phyloP scores from a whole-genome alignment of 1,140 invertebrate species.

The Drosophila pallidifrons region DNA sequence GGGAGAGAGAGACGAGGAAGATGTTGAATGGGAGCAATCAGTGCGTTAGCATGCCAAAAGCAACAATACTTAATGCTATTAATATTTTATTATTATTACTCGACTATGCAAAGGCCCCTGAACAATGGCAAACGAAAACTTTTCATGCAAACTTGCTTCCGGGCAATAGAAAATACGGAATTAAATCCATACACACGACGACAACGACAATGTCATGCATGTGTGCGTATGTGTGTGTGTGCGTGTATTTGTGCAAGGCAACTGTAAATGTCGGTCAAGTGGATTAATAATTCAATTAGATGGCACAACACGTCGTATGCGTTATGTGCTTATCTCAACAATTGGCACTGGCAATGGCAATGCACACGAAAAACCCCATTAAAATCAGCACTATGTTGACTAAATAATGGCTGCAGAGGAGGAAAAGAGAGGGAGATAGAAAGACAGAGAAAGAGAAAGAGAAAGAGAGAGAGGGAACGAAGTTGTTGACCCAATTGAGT shows the following conservation, averaged over 20 bases:
- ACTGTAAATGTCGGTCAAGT: slow-evolving; percentile 53
- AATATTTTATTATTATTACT: slow-evolving; percentile 79
- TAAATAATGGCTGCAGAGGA: background rate
- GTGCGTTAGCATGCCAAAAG: slow-evolving; percentile 28
- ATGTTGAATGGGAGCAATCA: slow-evolving; percentile 34
- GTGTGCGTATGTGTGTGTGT: slow-evolving; percentile 19
- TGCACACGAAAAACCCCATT: background rate
- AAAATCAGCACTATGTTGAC: slow-evolving; percentile 20
- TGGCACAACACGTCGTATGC: slow-evolving; percentile 60
- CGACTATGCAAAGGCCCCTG: slow-evolving; percentile 60
- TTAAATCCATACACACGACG: slow-evolving; percentile 52
- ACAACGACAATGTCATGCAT: slow-evolving; percentile 53
- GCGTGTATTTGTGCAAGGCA: slow-evolving; percentile 18
- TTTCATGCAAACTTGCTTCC: slow-evolving; percentile 50
- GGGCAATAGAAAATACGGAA: slow-evolving; percentile 64
- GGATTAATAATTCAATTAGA: slow-evolving; percentile 81
- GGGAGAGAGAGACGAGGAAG: slow-evolving; percentile 15
- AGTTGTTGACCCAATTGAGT: slow-evolving; percentile 47
- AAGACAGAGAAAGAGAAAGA: too few relatives aligned
- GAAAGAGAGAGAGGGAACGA: background rate
- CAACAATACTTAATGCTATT: slow-evolving; percentile 73
- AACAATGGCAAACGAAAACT: slow-evolving; percentile 63
- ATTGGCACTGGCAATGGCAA: slow-evolving; percentile 10
- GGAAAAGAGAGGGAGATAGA: too few relatives aligned
- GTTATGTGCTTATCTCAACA: slow-evolving; percentile 15